phyloP scores from a whole-genome alignment of 1,140 invertebrate species.

The Drosophila gunungcola region DNA sequence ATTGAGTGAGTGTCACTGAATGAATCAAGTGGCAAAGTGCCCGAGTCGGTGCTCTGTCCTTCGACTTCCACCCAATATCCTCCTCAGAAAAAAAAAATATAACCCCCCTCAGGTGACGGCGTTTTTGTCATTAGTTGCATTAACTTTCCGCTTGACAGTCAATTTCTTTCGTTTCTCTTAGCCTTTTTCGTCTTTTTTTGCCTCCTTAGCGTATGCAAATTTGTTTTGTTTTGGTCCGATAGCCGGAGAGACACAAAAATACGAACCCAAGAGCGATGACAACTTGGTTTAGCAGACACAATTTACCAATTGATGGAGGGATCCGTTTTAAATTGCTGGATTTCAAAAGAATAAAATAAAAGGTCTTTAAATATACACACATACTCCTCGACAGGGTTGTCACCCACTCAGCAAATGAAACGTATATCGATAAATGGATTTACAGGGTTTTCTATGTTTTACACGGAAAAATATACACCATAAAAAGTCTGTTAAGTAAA shows the following conservation, averaged over 20 bases:
- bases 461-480: too few species aligned
- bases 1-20: constrained; percentile 80
- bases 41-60: constrained; percentile 30
- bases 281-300: constrained; percentile 26
- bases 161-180: constrained; percentile 49
- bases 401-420: not conserved
- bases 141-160: constrained; percentile 76
- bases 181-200: constrained; percentile 8
- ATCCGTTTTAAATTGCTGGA: not conserved
- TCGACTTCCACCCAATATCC: constrained; percentile 13
- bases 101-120: constrained; percentile 31
- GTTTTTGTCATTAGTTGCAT: constrained; percentile 79
- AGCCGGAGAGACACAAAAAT: constrained; percentile 14
- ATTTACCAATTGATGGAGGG: constrained; percentile 24
- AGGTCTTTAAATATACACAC: not conserved
- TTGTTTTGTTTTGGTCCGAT: constrained; percentile 31
- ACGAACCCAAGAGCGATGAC: constrained; percentile 31
- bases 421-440: not conserved
- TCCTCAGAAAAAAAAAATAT: not conserved
- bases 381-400: not conserved
- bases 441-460: not conserved
- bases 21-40: constrained; percentile 66
- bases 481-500: too few species aligned
- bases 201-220: constrained; percentile 67
- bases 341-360: constrained; percentile 6